A percentile compares a stretch with the other conserved stretches of the same genome.
Evolutionary conservation across 2,888 invertebrate species (phyloP).

Genomic region (Leuctra nigra): DNA sequence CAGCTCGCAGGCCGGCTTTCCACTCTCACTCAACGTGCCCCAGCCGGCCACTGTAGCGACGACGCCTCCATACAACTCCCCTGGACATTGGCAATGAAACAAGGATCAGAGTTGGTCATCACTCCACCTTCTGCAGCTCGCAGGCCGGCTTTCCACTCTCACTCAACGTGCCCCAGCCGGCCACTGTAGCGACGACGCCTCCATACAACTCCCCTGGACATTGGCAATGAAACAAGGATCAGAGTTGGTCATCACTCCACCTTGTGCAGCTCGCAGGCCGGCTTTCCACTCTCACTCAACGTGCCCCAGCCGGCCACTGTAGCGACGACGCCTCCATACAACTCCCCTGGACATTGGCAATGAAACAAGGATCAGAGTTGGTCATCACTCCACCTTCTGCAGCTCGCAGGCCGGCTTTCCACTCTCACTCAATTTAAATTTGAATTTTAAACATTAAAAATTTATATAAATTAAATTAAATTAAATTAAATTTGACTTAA

Average conservation of each 20-base stretch:
- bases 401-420: constrained; percentile 78
- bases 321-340: constrained; percentile 65
- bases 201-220: constrained; percentile 61
- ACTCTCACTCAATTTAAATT: too few species aligned
- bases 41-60: constrained; percentile 75
- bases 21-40: constrained; percentile 82
- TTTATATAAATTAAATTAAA: too few species aligned
- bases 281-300: constrained; percentile 75
- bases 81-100: too few species aligned
- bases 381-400: constrained; percentile 68
- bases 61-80: constrained; percentile 61
- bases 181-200: constrained; percentile 63
- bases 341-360: constrained; percentile 54
- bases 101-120: constrained; percentile 58
- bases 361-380: too few species aligned
- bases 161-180: constrained; percentile 83
- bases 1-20: constrained; percentile 74
- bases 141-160: constrained; percentile 84
- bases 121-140: constrained; percentile 73
- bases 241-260: constrained; percentile 64
- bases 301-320: constrained; percentile 86
- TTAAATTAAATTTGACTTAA: too few species aligned
- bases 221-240: too few species aligned
- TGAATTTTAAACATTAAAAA: too few species aligned
- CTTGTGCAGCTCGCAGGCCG: constrained; percentile 75